Evolutionary conservation across 2,797 vertebrate genomes (phyloP), one percentile per base, ranked within the genome.

Genomic region (Gastrophryne carolinensis): DNA sequence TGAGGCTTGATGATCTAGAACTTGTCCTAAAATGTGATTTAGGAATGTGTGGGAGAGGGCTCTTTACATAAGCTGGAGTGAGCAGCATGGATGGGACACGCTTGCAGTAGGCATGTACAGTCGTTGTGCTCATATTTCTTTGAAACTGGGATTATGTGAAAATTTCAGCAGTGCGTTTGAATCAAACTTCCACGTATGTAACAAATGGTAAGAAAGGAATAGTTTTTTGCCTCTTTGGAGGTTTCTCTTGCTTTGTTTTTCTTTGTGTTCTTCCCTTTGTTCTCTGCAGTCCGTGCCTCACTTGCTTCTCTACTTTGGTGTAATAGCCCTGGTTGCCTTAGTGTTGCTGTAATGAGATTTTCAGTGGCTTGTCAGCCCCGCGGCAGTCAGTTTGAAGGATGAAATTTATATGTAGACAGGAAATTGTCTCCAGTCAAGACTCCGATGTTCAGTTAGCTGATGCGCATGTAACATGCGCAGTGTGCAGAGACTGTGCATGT

Each of bases 361-460:
- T 87, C 80, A 80, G 83, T 73, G 80, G 80, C 53, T 60, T 83
- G 72, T 79, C 80, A 83, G 81, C 75, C 82, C 85, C 81, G 57
- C 76, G 78, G 79, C 78, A 62, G 73, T 61, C 3, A 44, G 70
- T 83, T 84, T 81, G 75, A 84, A 79, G 82, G 85, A 79, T 79
- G 82, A 81, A 83, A 81, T 81, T 70, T 82, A 39, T 62, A 84
- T 86, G 70, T 82, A 85, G 86, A 63, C 60, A 63, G 63, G 70
- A 81, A 85, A 83, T 84, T 83, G 76, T 68, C 76, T 82, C 78
- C 80, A 82, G 74, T 82, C 78, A 80, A 83, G 74, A 79, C 80
- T 0, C 54, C 73, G 73, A 64, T 83, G 84, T 85, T 86, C 84
- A 79, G 84, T 79, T 82, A 78, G 49, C 50, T 81, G 56, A 82